Base-by-base conservation (phyloP, 2,888 invertebrate species). In the Brachypalpus laphriformis region DNA sequence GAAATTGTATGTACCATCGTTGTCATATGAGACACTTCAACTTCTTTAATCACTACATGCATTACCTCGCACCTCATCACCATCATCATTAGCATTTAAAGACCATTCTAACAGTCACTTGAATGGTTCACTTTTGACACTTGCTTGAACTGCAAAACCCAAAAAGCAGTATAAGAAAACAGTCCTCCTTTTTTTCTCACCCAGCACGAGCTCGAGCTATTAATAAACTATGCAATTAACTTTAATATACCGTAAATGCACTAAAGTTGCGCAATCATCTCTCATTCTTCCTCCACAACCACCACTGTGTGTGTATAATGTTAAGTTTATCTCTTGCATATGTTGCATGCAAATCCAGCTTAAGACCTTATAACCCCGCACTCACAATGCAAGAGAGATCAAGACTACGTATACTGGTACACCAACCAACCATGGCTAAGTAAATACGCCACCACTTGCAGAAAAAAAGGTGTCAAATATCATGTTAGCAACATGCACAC, bases 321-420 rank as follows among this genome's bases (percentile, higher is more conserved):
- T 42, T 65, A 3, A 51, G 40, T 9, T 63, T 65, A 72, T 72
- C 66, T 54, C 59, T 66, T 40, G 75, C 45, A 61, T 22, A 76
- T 40, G 78, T 72, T 78, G 71, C 72, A 83, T 83, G 83, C 83
- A 83, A 83, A 80, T 83, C 51, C 80, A 80, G 57, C 83, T 65
- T 61, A 70, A 80, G 70, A 83, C 80, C 83, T 83, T 74, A 74
- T 68, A 72, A 61, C 47, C 82, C 71, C 76, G 49, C 47, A 68
- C 63, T 61, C 61, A 57, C 54, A 68, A 61, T 71, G 45, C 68
- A 2, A 1, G 25, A 31, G 61, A 74, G 78, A 83, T 78, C 71
- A 77, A 76, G 71, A 77, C 71, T 77, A 37, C 71, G 5, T 14
- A 59, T n/a, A 25, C 22, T 3, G 11, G 40, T 18, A 18, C 2